Conservation (phyloP, 1,140 invertebrate genomes). For the Ceratina calcarata region DNA sequence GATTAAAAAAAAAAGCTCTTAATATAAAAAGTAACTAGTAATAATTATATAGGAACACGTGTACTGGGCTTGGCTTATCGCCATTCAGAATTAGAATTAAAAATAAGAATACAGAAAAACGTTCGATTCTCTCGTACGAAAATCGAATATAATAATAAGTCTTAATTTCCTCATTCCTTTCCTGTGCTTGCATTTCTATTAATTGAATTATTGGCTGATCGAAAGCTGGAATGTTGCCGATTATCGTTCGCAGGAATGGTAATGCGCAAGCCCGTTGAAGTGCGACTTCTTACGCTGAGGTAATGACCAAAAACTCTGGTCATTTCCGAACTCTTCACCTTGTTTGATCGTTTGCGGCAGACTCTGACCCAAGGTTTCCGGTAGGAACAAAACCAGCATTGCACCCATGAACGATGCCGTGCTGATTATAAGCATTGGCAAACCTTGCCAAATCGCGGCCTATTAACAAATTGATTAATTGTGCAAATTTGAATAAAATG, state of each 20-base stretch:
- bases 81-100: neutral
- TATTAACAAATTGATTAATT: slow-evolving; percentile 64
- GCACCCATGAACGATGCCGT: slow-evolving; percentile 81
- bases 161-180: too few species aligned
- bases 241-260: slow-evolving; percentile 41
- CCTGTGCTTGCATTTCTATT: slow-evolving; percentile 1
- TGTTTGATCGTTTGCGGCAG: slow-evolving; percentile 87
- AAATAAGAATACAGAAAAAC: neutral
- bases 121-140: neutral
- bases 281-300: slow-evolving; percentile 69
- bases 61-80: neutral
- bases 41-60: slow-evolving; percentile 17
- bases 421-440: slow-evolving; percentile 82
- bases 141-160: too few species aligned
- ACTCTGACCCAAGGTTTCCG: slow-evolving; percentile 86
- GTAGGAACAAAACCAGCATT: slow-evolving; percentile 83
- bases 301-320: slow-evolving; percentile 82
- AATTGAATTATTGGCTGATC: slow-evolving; percentile 2
- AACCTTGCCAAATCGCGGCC: slow-evolving; percentile 81
- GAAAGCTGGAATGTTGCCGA: too few species aligned
- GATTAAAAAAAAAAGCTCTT: slow-evolving; percentile 15
- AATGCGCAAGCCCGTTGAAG: slow-evolving; percentile 36
- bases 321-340: slow-evolving; percentile 85
- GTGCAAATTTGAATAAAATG: neutral
- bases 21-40: neutral